Percentiles rank a stretch among this genome's conserved stretches.
Evolutionary conservation across 2,888 invertebrate genomes (phyloP).

Genomic region (Hemistola chrysoprasaria): DNA sequence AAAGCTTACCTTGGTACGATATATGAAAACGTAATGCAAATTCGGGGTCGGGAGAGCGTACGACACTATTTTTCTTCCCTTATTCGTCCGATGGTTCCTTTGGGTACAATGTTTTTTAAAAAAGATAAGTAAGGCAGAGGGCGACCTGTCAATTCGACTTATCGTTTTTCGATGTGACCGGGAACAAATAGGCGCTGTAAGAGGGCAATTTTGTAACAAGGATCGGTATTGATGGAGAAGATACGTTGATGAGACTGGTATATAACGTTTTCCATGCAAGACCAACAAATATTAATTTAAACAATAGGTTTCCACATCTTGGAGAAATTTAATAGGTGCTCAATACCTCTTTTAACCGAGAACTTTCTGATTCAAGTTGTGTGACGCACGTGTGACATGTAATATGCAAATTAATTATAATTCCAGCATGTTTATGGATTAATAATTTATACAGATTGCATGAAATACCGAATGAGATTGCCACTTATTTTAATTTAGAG

Average conservation of each 20-base stretch:
- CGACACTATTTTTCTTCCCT: constrained; percentile 56
- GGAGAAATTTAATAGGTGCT: too few relatives aligned
- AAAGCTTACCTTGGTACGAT: constrained; percentile 59
- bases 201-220: constrained; percentile 37
- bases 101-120: constrained; percentile 70
- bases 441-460: too few relatives aligned
- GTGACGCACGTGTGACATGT: too few relatives aligned
- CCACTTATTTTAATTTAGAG: too few relatives aligned
- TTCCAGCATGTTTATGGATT: too few relatives aligned
- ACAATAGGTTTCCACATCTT: too few relatives aligned
- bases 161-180: constrained; percentile 42
- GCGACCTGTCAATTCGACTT: constrained; percentile 39
- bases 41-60: constrained; percentile 49
- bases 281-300: constrained; percentile 2
- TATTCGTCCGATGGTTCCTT: constrained; percentile 53
- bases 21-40: constrained; percentile 74
- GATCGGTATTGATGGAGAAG: constrained; percentile 19
- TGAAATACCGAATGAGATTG: too few relatives aligned
- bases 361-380: too few relatives aligned
- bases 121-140: constrained; percentile 56
- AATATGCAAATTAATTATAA: too few relatives aligned
- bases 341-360: too few relatives aligned
- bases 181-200: constrained; percentile 29
- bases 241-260: constrained; percentile 11
- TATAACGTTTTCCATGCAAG: constrained; percentile 1